Evolutionary conservation across 2,113 vertebrate species (phyloP), one percentile per base, ranked within the genome.

Genomic region (Paraplagusia blochii): DNA sequence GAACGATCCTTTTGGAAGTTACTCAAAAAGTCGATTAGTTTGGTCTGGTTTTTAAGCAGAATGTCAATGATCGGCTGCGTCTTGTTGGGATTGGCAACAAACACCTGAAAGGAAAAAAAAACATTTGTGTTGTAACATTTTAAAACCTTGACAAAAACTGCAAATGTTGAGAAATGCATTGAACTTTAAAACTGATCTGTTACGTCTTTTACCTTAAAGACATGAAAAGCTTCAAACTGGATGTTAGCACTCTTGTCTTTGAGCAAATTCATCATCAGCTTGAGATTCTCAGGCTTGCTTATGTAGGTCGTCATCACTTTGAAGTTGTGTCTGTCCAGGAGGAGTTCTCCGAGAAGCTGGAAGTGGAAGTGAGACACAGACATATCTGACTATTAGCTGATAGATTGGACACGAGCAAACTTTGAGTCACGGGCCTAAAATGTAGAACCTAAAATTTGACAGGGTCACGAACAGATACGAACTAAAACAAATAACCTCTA

Each of bases 141-240:
- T 6, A 29, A 29, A 29, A 29, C 22, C 22, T 6, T 29, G 6
- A 29, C 22, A 4, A 2, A 29, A 29, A 29, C 2, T 29, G 6
- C 22, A 4, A 29, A 29, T 4, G 22, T 29, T 29, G 2, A 4
- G 2, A 29, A 29, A 29, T 29, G 3, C 6, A 29, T 4, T 29
- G 22, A 29, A 29, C 3, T 4, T 29, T 6, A 29, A 29, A 29
- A n/a, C n/a, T n/a, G n/a, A 36, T 8, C 35, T 36, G 35, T 36
- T 10, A 36, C 35, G 9, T 9, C 36, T 2, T 15, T 53, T 81
- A 98, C 95, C 95, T 98, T 98, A 66, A 98, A 98, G 54, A 98
- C 96, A 0, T 98, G 96, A 82, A 98, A 98, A 42, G 96, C 96
- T 85, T 98, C 96, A 81, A 98, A 98, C 86, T 98, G 96, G 72